Evolutionary conservation across 2,113 vertebrate species (phyloP).

Genomic region (Candoia aspera): DNA sequence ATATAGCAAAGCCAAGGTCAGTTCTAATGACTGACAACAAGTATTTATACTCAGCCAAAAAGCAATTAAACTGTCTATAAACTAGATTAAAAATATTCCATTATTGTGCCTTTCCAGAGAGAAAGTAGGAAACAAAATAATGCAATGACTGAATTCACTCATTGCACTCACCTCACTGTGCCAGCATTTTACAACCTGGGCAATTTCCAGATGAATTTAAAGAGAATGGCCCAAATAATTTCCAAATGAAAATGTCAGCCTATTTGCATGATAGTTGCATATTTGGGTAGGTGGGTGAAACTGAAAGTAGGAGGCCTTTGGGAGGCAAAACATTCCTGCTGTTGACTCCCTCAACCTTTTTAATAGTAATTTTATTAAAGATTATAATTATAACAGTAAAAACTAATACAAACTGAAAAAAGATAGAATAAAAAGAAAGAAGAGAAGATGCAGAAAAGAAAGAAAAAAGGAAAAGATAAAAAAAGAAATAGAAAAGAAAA

Average conservation of each 20-base stretch:
- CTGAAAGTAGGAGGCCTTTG: background rate
- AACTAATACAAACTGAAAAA: background rate
- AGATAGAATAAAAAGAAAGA: background rate
- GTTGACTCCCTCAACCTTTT: background rate
- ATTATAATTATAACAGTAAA: background rate
- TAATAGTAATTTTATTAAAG: background rate
- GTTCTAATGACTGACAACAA: background rate
- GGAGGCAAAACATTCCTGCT: background rate
- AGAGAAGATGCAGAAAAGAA: background rate
- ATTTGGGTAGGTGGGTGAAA: background rate
- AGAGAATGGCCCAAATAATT: background rate
- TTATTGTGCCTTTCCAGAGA: background rate
- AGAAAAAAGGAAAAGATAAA: background rate
- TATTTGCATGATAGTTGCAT: background rate
- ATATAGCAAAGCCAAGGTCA: background rate
- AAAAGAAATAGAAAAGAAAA: background rate
- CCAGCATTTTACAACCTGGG: background rate
- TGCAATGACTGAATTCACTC: background rate
- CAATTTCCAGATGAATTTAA: background rate
- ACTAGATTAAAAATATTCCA: background rate
- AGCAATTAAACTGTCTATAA: background rate
- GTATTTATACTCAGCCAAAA: background rate
- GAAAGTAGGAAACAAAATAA: background rate
- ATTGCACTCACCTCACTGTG: background rate
- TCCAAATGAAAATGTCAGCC: background rate